phyloP scores from a whole-genome alignment of 2,888 invertebrate genomes.

The Pecten maximus region DNA sequence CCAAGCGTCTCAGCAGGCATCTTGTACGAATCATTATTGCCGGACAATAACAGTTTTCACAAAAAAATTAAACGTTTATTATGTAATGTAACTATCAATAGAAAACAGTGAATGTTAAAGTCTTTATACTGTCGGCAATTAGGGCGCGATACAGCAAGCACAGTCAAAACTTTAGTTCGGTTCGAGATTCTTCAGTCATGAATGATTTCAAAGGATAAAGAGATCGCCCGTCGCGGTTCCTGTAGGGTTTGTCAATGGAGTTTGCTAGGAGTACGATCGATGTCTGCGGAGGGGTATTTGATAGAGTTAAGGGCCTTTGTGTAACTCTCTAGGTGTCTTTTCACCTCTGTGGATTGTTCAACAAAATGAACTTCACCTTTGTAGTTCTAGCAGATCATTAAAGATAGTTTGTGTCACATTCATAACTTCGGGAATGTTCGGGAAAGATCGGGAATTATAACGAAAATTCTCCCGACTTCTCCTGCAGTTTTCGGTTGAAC shows the following conservation, averaged over 20 bases:
- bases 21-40: neutral
- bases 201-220: constrained; percentile 13
- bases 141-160: neutral
- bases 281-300: neutral
- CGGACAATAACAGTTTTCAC: neutral
- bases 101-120: neutral
- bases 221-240: neutral
- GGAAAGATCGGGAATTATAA: neutral
- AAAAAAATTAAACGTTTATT: constrained; percentile 14
- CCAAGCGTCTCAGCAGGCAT: neutral
- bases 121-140: neutral
- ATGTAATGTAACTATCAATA: constrained; percentile 15
- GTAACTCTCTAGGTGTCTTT: constrained; percentile 28
- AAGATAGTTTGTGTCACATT: neutral
- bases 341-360: constrained; percentile 18
- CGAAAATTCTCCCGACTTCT: neutral
- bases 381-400: neutral
- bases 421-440: neutral
- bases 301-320: constrained; percentile 35
- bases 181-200: neutral
- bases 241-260: neutral
- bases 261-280: neutral
- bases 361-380: constrained; percentile 21
- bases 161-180: neutral
- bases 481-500: neutral